Base-by-base conservation (phyloP, 2,113 vertebrate genomes). In the Canis aureus region DNA sequence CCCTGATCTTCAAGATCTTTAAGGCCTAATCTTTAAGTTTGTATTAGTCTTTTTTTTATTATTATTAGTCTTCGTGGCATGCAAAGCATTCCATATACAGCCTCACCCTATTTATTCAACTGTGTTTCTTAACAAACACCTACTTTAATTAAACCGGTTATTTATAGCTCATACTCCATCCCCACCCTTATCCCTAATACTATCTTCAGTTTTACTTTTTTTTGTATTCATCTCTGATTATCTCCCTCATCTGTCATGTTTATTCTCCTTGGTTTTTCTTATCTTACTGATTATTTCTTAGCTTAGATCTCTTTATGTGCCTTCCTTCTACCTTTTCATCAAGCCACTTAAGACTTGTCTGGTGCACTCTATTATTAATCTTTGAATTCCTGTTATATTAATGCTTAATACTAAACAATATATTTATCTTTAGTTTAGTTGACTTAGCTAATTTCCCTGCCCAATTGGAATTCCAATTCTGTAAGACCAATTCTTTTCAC, bases 331-430 rank as follows among this genome's bases (percentile, higher is more conserved):
- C 27, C 29, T 92, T 86, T 82, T 74, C 23, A 62, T 80, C 87
- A 93, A 91, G 16, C 16, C 32, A 76, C 35, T 96, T 95, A 78
- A 86, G 35, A 84, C 17, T 85, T 94, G 66, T 94, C 66, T 94
- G 81, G 88, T 8, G 60, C 43, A 90, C 23, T 74, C 11, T 79
- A 69, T 66, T 96, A 91, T 93, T 82, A 97, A 67, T 91, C 29
- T 94, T 94, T 85, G 27, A 94, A 90, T 90, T 97, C 64, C 22
- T 93, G 3, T 69, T 94, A 23, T 94, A 59, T 25, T 84, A 94
- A 74, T 23, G 17, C 55, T 82, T 10, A 92, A 11, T 74, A 67
- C 38, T 16, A 82, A 88, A 66, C 55, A 92, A n/a, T 84, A 23
- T 82, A 80, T 91, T 80, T 64, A 25, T 87, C 81, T 90, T 69